Base-by-base conservation (phyloP, 2,797 vertebrate genomes). In the Peromyscus melanophrys region DNA sequence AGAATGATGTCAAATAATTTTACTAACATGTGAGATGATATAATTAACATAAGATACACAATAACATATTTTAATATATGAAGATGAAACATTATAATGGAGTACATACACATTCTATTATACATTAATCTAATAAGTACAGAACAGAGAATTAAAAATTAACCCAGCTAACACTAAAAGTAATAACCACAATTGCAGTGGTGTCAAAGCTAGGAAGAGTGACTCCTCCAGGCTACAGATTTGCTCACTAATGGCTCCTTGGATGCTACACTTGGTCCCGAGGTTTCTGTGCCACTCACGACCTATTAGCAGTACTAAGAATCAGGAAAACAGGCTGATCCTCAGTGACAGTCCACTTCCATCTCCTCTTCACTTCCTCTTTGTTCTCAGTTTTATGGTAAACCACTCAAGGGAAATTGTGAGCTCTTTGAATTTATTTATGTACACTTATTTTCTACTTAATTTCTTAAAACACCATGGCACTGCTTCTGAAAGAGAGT, bases 401-500 rank as follows among this genome's bases (percentile, higher is more conserved):
- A 52, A 57, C 10, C 40, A 14, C 19, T 31, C 27, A 27, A 69
- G 12, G 12, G 21, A 52, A 52, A 52, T 69, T 92, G 12, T 71
- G 11, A 96, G 67, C 27, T 89, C 16, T 85, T 0, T 73, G 49
- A 94, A 71, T 65, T 92, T 75, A n/a, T 80, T 92, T 82, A 88
- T 88, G 29, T 11, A 76, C 21, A 59, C 19, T 71, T 92, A 83
- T 76, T 73, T 85, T 77, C 37, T 92, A 37, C 5, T 7, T 59
- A 67, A 63, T 40, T 89, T 9, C 31, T 91, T 49, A 73, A 89
- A 78, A 69, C 78, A 55, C 55, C 34, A 76, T 46, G 17, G 8
- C 21, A 81, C 21, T 61, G 55, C 40, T 84, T 46, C 57, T 92
- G 73, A 87, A 67, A 43, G 57, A 71, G 52, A 21, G 55, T 92